Base-by-base conservation (phyloP, 2,888 invertebrate species). In the Heliconius aoede region DNA sequence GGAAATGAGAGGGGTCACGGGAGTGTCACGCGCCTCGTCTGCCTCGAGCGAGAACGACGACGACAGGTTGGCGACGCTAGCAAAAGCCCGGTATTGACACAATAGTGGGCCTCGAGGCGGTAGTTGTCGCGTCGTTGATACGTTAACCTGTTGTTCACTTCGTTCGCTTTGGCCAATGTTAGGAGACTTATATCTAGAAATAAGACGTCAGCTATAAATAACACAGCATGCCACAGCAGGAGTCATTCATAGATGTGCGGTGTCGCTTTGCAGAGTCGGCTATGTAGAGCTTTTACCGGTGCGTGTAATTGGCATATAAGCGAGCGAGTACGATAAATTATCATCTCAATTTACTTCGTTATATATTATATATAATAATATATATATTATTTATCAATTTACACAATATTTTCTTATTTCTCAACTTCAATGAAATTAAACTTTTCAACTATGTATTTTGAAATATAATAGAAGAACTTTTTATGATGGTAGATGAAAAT, bases 21-120 rank as follows among this genome's bases (percentile, higher is more conserved):
- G 94, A 55, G 92, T 94, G 76, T 96, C 96, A 89, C 97, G 98
- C 89, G 97, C 98, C 88, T 98, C 98, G 87, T 98, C 98, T 87
- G 97, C 98, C 87, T 98, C 98, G 92, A 98, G 98, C 93, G 98
- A 98, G 92, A 98, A 98, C 92, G 97, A 98, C 91, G 97, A 97
- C 90, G 97, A 97, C 96, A 97, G 97, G 97, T 97, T 90, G 87
- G 90, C 89, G 86, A 86, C 86, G 83, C 83, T 81, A 83, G 78
- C 81, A 84, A 72, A 60, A 40, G 72, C 83, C 84, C 83, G 84
- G 87, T 92, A 89, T 92, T 93, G 92, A 92, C 88, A 91, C 92
- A 93, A 93, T 94, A 94, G 93, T 94, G 92, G 84, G 84, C 81
- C 76, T 80, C 84, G 84, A 87, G 92, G 93, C 90, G 91, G 91